Base-by-base conservation (phyloP, 2,113 vertebrate genomes). In the Cyanoramphus novaezelandiae region DNA sequence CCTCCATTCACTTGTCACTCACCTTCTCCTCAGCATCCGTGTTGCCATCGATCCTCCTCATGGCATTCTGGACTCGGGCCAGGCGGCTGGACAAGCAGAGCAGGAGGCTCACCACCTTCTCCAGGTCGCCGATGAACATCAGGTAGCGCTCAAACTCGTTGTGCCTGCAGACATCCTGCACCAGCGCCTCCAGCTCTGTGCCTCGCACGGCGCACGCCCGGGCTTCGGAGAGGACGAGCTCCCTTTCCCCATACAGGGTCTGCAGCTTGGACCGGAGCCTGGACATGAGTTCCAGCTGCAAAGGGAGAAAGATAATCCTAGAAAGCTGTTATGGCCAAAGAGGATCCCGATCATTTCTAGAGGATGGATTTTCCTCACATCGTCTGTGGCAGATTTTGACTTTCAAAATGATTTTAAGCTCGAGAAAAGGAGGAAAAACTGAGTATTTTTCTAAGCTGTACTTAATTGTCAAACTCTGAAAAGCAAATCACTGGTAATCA, bases 81-180 rank as follows among this genome's bases (percentile, higher is more conserved):
- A 99, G 98, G 55, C 99, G 98, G 63, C 98, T 98, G 23, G 99
- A 99, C 53, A 99, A 93, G 76, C 99, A 99, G 69, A 99, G 97
- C 93, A 99, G 82, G 88, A 99, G 98, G 95, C 96, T 99, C 57
- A 99, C 97, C 28, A 99, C 99, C 16, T 99, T 98, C 97, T 99
- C 99, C 95, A 99, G 95, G 97, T 99, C 99, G 2, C 98, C 98
- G 5, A 99, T 98, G 97, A 99, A 99, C 86, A 98, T 97, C 75
- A 84, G 41, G 97, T 99, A 99, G 31, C 98, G 97, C 95, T 99
- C 98, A 13, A 98, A 96, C 86, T 99, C 99, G 0, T 98, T 95
- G 3, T 99, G 98, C 12, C 96, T 86, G 96, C 99, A 99, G 41
- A 97, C 44, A 3, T 94, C 97, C 16, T 53, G 52, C 29, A 99